Conservation (phyloP, 2,797 vertebrate genomes). For the Chaenodraco wilsoni region DNA sequence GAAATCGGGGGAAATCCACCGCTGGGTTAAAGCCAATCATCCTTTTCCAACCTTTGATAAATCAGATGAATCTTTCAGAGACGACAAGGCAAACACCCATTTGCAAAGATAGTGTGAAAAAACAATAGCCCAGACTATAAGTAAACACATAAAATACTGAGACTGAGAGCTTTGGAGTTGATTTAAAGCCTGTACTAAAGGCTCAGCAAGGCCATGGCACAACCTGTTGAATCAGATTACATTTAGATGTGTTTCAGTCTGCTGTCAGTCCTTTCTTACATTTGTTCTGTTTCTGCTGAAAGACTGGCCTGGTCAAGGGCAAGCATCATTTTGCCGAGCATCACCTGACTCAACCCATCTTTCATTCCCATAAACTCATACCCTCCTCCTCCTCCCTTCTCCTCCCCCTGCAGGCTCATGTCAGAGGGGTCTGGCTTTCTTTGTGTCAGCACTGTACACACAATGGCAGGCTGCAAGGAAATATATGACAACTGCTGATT, state of each 20-base stretch:
- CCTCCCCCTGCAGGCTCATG: conserved; percentile 39
- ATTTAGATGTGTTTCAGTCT: conserved; percentile 38
- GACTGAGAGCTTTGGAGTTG: conserved; percentile 47
- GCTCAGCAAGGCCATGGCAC: conserved; percentile 29
- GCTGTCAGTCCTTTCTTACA: conserved; percentile 36
- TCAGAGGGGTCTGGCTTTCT: conserved; percentile 73
- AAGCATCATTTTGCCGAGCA: conserved; percentile 43
- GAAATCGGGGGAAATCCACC: conserved; percentile 37
- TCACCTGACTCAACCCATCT: conserved; percentile 56
- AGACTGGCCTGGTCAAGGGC: conserved; percentile 37
- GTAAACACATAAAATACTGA: conserved; percentile 63
- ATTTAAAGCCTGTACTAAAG: conserved; percentile 58
- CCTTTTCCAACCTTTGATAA: conserved; percentile 62
- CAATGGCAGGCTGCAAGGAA: conserved; percentile 64
- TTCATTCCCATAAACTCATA: conserved; percentile 56
- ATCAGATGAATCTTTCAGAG: conserved; percentile 53
- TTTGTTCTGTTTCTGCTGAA: conserved; percentile 42
- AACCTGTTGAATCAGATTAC: conserved; percentile 50
- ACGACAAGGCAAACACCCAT: conserved; percentile 52
- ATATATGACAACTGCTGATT: conserved; percentile 78
- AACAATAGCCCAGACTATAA: conserved; percentile 47
- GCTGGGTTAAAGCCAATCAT: conserved; percentile 44
- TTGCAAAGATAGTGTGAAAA: conserved; percentile 43
- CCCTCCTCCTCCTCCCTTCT: conserved; percentile 47
- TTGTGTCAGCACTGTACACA: conserved; percentile 69